Percentiles rank a stretch among this genome's conserved stretches.
These are phyloP conservation scores for Anomalospiza imberbis DNA, from an alignment of 2,797 vertebrate genomes.

Conservation along the genomic window DNA sequence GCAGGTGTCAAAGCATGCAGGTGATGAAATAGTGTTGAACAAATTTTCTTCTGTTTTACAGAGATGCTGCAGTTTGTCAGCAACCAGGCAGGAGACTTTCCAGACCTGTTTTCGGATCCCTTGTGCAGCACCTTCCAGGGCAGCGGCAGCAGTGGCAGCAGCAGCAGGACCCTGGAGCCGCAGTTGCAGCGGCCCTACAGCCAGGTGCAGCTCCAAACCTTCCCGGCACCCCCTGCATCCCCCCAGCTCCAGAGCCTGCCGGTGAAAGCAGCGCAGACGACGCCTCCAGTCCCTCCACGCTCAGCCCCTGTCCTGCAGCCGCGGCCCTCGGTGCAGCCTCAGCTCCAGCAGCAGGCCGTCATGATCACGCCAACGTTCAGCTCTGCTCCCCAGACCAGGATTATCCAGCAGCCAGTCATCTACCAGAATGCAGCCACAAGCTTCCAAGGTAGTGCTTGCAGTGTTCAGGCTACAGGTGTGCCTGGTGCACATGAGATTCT, in stretches of 20 bases:
- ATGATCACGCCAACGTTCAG: conserved; percentile 88
- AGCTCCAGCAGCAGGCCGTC: conserved; percentile 89
- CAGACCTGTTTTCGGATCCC: conserved; percentile 91
- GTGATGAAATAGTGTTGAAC: fast-evolving
- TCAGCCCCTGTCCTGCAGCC: conserved; percentile 75
- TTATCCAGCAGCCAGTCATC: conserved; percentile 93
- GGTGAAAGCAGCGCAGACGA: conserved; percentile 71
- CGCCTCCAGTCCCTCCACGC: conserved; percentile 49
- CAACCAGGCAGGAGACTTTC: conserved; percentile 93
- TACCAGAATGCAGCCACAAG: conserved; percentile 88
- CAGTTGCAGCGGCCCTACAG: conserved; percentile 53
- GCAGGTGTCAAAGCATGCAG: neutral
- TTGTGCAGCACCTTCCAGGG: conserved; percentile 72
- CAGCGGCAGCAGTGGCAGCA: neutral
- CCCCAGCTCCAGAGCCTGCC: conserved; percentile 68
- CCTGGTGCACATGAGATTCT: neutral
- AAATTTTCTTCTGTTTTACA: conserved; percentile 55
- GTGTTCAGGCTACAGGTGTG: neutral
- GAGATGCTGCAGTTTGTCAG: conserved; percentile 98
- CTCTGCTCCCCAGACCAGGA: conserved; percentile 83
- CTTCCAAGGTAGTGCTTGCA: conserved; percentile 84
- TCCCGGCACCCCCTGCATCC: conserved; percentile 34
- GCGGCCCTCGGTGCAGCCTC: conserved; percentile 78
- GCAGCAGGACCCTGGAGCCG: conserved; percentile 9
- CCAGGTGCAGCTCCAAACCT: conserved; percentile 64